A percentile compares a stretch with the other conserved stretches of the same genome.
Conservation (phyloP, 2,888 invertebrate genomes). For the Spilosoma lubricipeda region DNA sequence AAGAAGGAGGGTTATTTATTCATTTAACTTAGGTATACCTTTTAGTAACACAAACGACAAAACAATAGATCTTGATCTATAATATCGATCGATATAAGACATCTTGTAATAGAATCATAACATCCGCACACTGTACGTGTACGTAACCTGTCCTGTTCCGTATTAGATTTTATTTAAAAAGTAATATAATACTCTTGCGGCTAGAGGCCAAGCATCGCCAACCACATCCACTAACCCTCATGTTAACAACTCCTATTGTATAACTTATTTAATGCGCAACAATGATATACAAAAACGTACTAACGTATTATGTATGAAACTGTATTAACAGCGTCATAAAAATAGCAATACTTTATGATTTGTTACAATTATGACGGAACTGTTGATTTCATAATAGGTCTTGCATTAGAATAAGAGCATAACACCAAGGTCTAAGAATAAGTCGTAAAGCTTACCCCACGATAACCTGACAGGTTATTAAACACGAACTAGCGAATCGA, state of each 20-base stretch:
- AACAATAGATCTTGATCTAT: too few relatives aligned
- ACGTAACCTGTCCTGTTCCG: conserved; percentile 27
- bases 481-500: conserved; percentile 66
- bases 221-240: conserved; percentile 72
- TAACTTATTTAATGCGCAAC: conserved; percentile 20
- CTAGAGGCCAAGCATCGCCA: conserved; percentile 58
- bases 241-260: conserved; percentile 52
- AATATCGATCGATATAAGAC: too few relatives aligned
- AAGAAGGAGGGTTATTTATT: too few relatives aligned
- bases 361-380: conserved; percentile 58
- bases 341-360: conserved; percentile 51
- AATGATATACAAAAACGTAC: conserved; percentile 21
- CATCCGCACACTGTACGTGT: conserved; percentile 28
- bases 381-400: conserved; percentile 64
- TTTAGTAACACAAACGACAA: background rate
- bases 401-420: conserved; percentile 51
- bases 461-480: conserved; percentile 74
- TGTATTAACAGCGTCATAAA: conserved; percentile 41
- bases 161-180: conserved; percentile 41
- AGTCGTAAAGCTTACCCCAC: conserved; percentile 66
- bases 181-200: conserved; percentile 65
- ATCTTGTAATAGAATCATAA: background rate
- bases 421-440: conserved; percentile 61
- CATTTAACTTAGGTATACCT: background rate
- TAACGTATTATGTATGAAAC: conserved; percentile 21